phyloP scores from a whole-genome alignment of 2,113 vertebrate genomes.

The Pteruthius melanotis region DNA sequence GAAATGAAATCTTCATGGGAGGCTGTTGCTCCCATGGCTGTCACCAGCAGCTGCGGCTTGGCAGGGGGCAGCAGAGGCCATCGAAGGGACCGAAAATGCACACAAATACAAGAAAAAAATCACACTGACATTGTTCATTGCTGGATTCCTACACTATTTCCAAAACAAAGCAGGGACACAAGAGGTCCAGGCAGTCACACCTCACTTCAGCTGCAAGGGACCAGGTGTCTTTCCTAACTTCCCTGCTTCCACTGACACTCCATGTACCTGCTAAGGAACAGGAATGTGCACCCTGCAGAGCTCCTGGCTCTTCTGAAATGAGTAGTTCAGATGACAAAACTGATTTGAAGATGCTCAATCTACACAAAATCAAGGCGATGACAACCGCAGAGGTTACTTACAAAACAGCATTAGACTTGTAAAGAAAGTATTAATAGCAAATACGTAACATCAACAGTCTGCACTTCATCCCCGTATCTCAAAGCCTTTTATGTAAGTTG shows the following conservation, averaged over 20 bases:
- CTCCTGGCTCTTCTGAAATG: background rate
- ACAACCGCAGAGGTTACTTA: background rate
- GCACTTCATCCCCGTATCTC: background rate
- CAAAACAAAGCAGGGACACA: background rate
- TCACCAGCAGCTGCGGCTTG: background rate
- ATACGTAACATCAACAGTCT: fast-evolving
- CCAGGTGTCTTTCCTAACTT: background rate
- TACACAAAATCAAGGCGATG: background rate
- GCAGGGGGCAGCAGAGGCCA: constrained; percentile 49
- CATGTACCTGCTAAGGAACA: background rate
- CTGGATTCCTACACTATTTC: background rate
- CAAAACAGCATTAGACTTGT: background rate
- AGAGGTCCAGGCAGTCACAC: background rate
- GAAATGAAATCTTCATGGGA: background rate
- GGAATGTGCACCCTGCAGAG: background rate
- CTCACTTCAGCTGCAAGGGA: background rate
- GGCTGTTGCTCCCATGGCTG: background rate
- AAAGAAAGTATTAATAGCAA: background rate
- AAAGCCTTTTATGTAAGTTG: background rate
- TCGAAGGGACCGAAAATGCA: background rate
- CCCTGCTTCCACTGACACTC: background rate
- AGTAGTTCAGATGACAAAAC: background rate
- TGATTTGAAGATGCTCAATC: background rate
- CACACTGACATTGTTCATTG: background rate
- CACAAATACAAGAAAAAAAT: background rate